A percentile compares a stretch with the other conserved stretches of the same genome.
Evolutionary conservation across 2,797 vertebrate genomes (phyloP).

Genomic region (Gephyroberyx darwinii): DNA sequence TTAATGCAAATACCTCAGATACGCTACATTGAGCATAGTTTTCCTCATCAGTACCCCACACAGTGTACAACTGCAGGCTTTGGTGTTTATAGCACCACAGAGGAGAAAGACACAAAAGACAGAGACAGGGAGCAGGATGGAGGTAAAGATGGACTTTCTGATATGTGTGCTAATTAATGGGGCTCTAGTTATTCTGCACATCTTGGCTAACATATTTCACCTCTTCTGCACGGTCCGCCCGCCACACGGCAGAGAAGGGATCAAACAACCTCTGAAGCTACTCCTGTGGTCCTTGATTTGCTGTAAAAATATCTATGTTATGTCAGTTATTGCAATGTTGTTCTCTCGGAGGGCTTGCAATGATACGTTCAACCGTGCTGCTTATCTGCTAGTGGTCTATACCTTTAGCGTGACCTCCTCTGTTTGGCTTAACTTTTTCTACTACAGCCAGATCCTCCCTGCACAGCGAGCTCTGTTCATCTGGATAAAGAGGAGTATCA

Average conservation of each 20-base stretch:
- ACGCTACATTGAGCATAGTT: background rate
- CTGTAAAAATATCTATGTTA: constrained; percentile 28
- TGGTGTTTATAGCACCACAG: background rate
- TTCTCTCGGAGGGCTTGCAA: background rate
- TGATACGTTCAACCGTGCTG: background rate
- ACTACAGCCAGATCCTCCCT: constrained; percentile 68
- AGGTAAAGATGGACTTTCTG: background rate
- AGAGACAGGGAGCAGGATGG: background rate
- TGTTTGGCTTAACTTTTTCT: constrained; percentile 68
- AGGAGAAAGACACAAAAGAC: background rate
- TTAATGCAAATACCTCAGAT: constrained; percentile 33
- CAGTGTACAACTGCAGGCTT: background rate
- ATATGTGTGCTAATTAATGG: constrained; percentile 8
- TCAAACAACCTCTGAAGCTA: constrained; percentile 64
- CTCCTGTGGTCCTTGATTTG: constrained; percentile 53
- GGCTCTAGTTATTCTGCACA: background rate
- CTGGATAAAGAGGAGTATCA: constrained; percentile 69
- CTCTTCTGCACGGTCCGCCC: constrained; percentile 41
- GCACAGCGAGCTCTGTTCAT: constrained; percentile 26
- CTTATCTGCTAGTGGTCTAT: background rate
- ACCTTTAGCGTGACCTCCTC: constrained; percentile 31
- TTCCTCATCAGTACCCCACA: too few species aligned
- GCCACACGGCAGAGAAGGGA: constrained; percentile 18
- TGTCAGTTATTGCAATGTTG: background rate
- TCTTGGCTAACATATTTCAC: constrained; percentile 42